phyloP scores from a whole-genome alignment of 2,797 vertebrate genomes.

The Hipposideros larvatus region DNA sequence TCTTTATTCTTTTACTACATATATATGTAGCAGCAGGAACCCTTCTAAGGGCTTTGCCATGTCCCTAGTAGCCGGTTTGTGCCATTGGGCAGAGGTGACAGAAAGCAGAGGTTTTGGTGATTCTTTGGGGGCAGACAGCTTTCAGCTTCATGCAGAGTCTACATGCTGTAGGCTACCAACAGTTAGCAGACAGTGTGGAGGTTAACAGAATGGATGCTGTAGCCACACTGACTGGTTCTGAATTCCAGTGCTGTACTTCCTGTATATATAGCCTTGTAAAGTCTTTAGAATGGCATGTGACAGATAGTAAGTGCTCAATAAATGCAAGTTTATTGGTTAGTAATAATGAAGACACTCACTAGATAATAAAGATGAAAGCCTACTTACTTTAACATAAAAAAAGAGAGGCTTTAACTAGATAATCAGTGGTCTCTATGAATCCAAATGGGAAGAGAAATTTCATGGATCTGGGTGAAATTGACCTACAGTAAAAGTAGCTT shows the following conservation, averaged over 20 bases:
- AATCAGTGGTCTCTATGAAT: background rate
- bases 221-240: background rate
- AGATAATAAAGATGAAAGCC: background rate
- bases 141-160: background rate
- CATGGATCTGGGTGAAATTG: conserved; percentile 3
- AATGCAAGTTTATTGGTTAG: background rate
- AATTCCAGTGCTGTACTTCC: background rate
- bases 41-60: background rate
- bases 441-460: conserved; percentile 6
- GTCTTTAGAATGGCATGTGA: background rate
- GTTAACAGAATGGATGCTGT: background rate
- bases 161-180: background rate
- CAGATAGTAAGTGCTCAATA: background rate
- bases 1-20: background rate
- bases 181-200: background rate
- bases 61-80: background rate
- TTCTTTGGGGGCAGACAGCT: background rate
- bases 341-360: background rate
- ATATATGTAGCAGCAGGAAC: background rate
- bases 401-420: conserved; percentile 7
- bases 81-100: background rate
- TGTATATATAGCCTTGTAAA: background rate
- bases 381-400: conserved; percentile 20
- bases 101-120: background rate
- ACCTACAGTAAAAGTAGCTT: background rate